Percentiles rank a stretch among this genome's conserved stretches.
These are phyloP conservation scores for Knipowitschia caucasica DNA, from an alignment of 2,797 vertebrate genomes.

Conservation along the genomic window DNA sequence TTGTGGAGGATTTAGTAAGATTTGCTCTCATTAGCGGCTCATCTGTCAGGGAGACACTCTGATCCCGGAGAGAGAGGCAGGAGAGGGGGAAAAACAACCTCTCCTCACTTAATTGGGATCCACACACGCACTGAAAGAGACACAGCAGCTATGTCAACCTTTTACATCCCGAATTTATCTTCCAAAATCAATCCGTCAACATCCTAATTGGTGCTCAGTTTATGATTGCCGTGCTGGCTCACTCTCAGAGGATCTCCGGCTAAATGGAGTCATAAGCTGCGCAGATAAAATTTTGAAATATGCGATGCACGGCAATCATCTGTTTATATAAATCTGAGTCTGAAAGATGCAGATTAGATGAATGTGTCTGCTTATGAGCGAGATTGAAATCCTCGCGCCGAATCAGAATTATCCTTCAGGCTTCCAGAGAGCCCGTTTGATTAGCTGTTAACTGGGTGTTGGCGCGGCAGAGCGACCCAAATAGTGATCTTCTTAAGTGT, in stretches of 20 bases:
- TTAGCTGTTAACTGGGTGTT: constrained; percentile 26
- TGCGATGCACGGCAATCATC: constrained; percentile 74
- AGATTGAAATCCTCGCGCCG: constrained; percentile 52
- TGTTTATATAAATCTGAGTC: constrained; percentile 73
- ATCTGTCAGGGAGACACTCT: constrained; percentile 73
- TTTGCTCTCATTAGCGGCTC: constrained; percentile 73
- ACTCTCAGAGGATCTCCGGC: constrained; percentile 74
- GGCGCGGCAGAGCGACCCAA: not conserved
- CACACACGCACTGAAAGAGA: constrained; percentile 66
- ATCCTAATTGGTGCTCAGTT: constrained; percentile 76
- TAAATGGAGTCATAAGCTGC: constrained; percentile 78
- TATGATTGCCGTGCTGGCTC: constrained; percentile 74
- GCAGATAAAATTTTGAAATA: constrained; percentile 77
- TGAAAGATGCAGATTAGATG: constrained; percentile 68
- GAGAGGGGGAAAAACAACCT: constrained; percentile 53
- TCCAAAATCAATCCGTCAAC: constrained; percentile 81
- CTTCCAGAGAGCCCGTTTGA: not conserved
- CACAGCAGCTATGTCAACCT: constrained; percentile 77
- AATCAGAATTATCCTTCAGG: constrained; percentile 40
- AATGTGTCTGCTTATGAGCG: constrained; percentile 63
- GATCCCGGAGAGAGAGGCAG: constrained; percentile 52
- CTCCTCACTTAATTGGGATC: constrained; percentile 74
- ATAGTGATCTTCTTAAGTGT: constrained; percentile 12
- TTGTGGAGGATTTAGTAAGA: constrained; percentile 71
- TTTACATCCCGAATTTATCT: constrained; percentile 80